Evolutionary conservation across 2,113 vertebrate genomes (phyloP).

Genomic region (Athene noctua): DNA sequence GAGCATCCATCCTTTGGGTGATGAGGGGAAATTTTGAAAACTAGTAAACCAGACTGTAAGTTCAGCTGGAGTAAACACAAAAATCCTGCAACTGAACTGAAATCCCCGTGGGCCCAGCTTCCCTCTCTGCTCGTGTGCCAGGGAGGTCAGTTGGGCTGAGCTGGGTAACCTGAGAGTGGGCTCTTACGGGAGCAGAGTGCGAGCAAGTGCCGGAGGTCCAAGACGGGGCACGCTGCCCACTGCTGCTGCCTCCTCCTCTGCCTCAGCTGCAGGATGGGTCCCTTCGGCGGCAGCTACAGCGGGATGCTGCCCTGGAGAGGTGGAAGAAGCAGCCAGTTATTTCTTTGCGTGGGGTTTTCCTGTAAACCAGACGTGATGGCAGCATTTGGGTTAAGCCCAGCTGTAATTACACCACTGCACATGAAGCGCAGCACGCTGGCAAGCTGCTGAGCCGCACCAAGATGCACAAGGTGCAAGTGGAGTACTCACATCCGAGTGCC

Average conservation of each 20-base stretch:
- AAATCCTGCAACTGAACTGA: not conserved
- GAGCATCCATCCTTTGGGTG: not conserved
- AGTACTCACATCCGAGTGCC: rapidly evolving
- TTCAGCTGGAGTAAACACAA: not conserved
- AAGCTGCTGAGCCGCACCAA: not conserved
- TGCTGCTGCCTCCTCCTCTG: not conserved
- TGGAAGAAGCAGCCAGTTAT: not conserved
- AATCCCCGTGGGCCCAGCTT: rapidly evolving
- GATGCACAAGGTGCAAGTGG: rapidly evolving
- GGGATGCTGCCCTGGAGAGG: not conserved
- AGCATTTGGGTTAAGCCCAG: not conserved
- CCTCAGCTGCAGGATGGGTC: not conserved
- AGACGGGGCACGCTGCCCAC: rapidly evolving
- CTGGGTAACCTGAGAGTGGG: not conserved
- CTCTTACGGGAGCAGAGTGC: not conserved
- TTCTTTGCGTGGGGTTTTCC: not conserved
- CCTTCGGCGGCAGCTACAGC: not conserved
- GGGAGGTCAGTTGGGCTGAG: not conserved
- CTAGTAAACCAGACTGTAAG: not conserved
- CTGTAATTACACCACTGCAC: not conserved
- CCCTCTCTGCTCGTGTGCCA: not conserved
- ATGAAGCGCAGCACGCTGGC: rapidly evolving
- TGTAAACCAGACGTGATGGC: not conserved
- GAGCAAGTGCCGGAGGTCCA: not conserved
- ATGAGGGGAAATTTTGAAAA: not conserved